Evolutionary conservation across 2,797 vertebrate species (phyloP), one percentile per base, ranked within the genome.

Genomic region (Falco cherrug): DNA sequence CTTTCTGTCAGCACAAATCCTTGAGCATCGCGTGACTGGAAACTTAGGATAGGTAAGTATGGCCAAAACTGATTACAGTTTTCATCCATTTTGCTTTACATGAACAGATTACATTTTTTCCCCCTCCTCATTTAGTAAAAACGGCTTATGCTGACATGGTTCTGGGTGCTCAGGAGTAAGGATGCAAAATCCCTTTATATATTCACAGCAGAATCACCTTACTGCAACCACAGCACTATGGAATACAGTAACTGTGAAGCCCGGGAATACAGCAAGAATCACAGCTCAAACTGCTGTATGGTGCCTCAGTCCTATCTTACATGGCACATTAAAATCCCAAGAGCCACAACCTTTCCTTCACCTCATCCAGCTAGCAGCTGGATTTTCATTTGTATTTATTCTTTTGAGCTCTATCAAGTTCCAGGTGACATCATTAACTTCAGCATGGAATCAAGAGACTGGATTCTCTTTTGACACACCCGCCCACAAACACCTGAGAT

Each of bases 311-410:
- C 70, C 43, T 35, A n/a, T 13, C 45, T 63, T 20, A 57, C 0
- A 0, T 10, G 13, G 74, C 74, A 90, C 47, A 39, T 48, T 31
- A 79, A 89, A 69, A 67, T 19, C 51, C 48, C 61, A 85, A 60
- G 21, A 92, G 64, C 13, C 39, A 14, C 12, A 53, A 7, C 24
- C 24, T 68, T 69, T 65, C 51, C 28, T 87, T 50, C 26, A 67
- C 60, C 45, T 76, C 45, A 70, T 50, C 53, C 81, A 70, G 28
- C 59, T 59, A 76, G 31, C 48, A 82, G 39, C 64, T 77, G 18
- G 57, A 77, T 41, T 74, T 80, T 68, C 57, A 57, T 91, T 82
- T 74, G 13, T 35, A 60, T 64, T 92, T 92, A 60, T 63, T 92
- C 22, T 67, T 90, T 67, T 60, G 33, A 29, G 43, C 24, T 87